Evolutionary conservation across 2,888 invertebrate species (phyloP).

Genomic region (Athalia rosae): DNA sequence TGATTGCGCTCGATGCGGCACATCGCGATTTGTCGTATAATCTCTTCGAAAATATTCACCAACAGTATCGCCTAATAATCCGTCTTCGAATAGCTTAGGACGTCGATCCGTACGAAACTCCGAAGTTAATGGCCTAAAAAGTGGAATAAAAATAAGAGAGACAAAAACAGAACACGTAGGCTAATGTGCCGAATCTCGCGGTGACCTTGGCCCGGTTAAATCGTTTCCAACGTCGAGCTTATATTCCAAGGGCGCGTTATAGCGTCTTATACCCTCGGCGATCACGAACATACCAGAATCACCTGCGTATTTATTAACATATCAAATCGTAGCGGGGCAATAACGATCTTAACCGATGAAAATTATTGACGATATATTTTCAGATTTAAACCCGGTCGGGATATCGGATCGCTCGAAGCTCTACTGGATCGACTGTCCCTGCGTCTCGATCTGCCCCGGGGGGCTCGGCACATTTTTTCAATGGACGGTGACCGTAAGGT

Average conservation of each 20-base stretch:
- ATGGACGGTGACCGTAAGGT: constrained; percentile 93
- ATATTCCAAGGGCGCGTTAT: background rate
- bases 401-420: constrained; percentile 89
- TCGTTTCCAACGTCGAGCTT: background rate
- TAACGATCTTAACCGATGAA: background rate
- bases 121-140: background rate
- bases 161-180: background rate
- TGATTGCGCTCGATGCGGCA: too few species aligned
- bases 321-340: background rate
- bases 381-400: constrained; percentile 89
- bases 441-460: constrained; percentile 90
- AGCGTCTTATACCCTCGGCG: background rate
- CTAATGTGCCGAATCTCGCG: background rate
- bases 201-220: constrained; percentile 32
- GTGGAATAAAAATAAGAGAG: background rate
- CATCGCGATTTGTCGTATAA: too few species aligned
- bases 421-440: constrained; percentile 91
- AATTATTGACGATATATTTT: constrained; percentile 1
- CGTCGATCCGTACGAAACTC: background rate
- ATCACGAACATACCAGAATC: background rate
- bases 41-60: background rate
- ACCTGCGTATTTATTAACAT: background rate
- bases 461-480: constrained; percentile 93
- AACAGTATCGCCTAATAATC: too few species aligned
- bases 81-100: background rate